Percentiles rank a stretch among this genome's conserved stretches.
Evolutionary conservation across 2,888 invertebrate genomes (phyloP).

Genomic region (Scaptomyza tumidula): DNA sequence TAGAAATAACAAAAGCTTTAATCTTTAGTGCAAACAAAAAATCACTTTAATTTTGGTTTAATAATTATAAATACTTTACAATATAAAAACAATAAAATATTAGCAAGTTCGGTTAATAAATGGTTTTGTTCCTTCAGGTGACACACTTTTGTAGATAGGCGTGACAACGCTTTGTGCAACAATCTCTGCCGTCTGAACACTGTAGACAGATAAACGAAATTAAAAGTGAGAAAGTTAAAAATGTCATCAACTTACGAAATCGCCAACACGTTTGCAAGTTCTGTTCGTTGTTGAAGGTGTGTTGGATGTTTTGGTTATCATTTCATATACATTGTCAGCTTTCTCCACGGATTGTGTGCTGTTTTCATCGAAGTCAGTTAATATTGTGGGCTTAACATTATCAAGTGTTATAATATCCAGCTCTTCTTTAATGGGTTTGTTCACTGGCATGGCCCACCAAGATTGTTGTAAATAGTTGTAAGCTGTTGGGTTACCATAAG

Average conservation of each 20-base stretch:
- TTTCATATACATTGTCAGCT: conserved; percentile 6
- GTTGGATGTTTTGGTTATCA: not conserved
- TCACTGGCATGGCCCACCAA: not conserved
- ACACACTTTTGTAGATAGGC: conserved; percentile 82
- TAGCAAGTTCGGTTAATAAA: not conserved
- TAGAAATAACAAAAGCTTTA: too few species aligned
- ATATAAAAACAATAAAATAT: not conserved
- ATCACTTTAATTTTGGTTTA: too few species aligned
- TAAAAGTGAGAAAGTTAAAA: conserved; percentile 12
- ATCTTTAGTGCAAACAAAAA: too few species aligned
- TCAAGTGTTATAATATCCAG: conserved; percentile 13
- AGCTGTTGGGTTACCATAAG: not conserved
- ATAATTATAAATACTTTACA: too few species aligned
- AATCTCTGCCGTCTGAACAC: conserved; percentile 77
- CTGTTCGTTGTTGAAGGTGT: not conserved
- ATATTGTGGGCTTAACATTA: conserved; percentile 10
- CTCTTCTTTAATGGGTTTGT: not conserved
- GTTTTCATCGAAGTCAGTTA: not conserved
- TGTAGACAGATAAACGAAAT: conserved; percentile 45
- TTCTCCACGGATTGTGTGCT: conserved; percentile 32
- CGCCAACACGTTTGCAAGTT: conserved; percentile 41
- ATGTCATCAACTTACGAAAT: conserved; percentile 32
- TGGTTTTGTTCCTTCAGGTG: conserved; percentile 52
- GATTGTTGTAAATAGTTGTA: not conserved
- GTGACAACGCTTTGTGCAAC: conserved; percentile 81